These are phyloP conservation scores for Unio delphinus DNA, from an alignment of 2,888 invertebrate species.

Conservation along the genomic window DNA sequence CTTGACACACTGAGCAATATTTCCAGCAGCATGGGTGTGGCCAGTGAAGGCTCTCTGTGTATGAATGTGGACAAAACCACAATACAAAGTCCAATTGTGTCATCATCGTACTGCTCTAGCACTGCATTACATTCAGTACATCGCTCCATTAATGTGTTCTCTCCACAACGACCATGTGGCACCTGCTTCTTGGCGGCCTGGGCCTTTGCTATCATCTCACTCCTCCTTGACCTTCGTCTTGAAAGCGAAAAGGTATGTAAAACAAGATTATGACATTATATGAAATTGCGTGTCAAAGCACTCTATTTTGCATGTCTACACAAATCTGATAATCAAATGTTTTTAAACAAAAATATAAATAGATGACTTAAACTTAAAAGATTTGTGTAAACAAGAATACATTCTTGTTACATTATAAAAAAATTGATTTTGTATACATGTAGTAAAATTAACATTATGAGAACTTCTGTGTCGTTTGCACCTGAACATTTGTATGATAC, in stretches of 20 bases:
- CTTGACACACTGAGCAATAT: slow-evolving; percentile 90
- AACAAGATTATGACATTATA: background rate
- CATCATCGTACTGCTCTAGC: slow-evolving; percentile 87
- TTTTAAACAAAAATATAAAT: no score
- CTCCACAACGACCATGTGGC: slow-evolving; percentile 45
- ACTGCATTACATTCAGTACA: slow-evolving; percentile 91
- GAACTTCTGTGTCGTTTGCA: no score
- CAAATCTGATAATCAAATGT: background rate
- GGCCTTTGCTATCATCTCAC: slow-evolving; percentile 56
- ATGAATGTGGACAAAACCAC: slow-evolving; percentile 95
- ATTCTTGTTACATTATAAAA: no score
- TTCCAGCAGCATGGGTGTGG: slow-evolving; percentile 94
- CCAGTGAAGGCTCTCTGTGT: slow-evolving; percentile 91
- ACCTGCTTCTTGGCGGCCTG: slow-evolving; percentile 44
- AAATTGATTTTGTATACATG: no score
- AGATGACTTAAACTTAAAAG: no score
- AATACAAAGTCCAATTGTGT: slow-evolving; percentile 94
- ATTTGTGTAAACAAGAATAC: no score
- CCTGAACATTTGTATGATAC: no score
- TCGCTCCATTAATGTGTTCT: slow-evolving; percentile 65
- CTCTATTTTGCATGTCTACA: background rate
- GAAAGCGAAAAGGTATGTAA: slow-evolving; percentile 3
- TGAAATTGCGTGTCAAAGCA: background rate
- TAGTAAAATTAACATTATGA: no score
- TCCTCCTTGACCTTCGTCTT: slow-evolving; percentile 57